Evolutionary conservation across 2,797 vertebrate genomes (phyloP), one percentile per base, ranked within the genome.

Genomic region (Momotus momota): DNA sequence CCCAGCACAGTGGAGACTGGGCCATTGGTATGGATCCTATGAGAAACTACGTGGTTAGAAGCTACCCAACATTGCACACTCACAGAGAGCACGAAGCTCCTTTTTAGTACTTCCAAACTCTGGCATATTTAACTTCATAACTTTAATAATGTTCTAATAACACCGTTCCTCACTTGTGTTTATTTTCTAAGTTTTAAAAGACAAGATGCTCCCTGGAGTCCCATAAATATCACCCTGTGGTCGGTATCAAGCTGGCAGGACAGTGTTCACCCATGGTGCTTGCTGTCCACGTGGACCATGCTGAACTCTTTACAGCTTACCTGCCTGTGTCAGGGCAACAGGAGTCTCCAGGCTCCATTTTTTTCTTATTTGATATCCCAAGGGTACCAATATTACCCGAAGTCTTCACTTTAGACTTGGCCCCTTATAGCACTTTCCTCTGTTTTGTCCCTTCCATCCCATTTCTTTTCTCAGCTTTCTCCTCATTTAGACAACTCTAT

Each of bases 51-150:
- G 0, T 38, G 46, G 52, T 45, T 79, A 60, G 78, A 93, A 43
- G 22, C 55, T 43, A 22, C 43, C n/a, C 7, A 11, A 41, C 11
- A 45, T 26, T 23, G 31, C 49, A 62, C 0, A 0, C 7, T 6
- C 16, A 14, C 35, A 73, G 51, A 72, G 4, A 82, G 43, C 38
- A 64, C 33, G 51, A 70, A 46, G 31, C 27, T 64, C 20, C 35
- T 55, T 81, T 74, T 40, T n/a, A 73, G 23, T 33, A 19, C 22
- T 74, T 91, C 40, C 35, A 57, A 5, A 55, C 41, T 66, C 64
- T 25, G 15, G 1, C 74, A 7, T 52, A 31, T 54, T 70, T 77
- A 64, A 62, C 17, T 41, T 31, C 7, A 10, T 33, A 48, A 27
- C 6, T 55, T 81, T 45, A 65, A 38, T 49, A 23, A 41, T 16